Base-by-base conservation (phyloP, 2,888 invertebrate species). In the Hoplodrina ambigua region DNA sequence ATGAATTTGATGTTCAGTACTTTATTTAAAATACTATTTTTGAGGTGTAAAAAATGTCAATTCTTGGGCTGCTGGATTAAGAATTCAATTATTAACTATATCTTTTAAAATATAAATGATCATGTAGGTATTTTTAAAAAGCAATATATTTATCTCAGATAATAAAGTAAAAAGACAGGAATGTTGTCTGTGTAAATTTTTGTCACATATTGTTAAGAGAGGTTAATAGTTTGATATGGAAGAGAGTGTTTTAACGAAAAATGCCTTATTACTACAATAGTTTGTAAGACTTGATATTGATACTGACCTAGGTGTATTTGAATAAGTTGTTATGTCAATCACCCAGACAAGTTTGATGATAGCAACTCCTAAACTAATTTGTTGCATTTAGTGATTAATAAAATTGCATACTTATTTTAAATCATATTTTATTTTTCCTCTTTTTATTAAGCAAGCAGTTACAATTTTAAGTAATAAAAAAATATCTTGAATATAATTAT, bases 311-410 rank as follows among this genome's bases (percentile, higher is more conserved):
- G 93, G 89, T 92, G 88, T 95, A 94, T 88, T 89, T 87, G 82
- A 89, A 86, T 85, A 90, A 87, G 92, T 93, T 94, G 94, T 93
- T 93, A 89, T 89, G 85, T 92, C 91, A 90, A 89, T 90, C 90
- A 91, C 90, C 88, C 88, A 87, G 85, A 88, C 87, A 84, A 89
- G 89, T 88, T 91, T 91, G 92, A 92, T 91, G 86, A 89, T 91
- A 91, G 88, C 94, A 93, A 94, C 94, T 92, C 86, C 86, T 92
- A 92, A 93, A 92, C 91, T 95, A 93, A 94, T 95, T 94, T 95
- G 95, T 95, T 96, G 95, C 96, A 96, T 95, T 95, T 96, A 95
- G 95, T 93, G 93, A 94, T 89, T 92, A 95, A 94, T 94, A 94
- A 95, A 95, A 94, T 95, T 95, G 94, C 95, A 96, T 96, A 95